Base-by-base conservation (phyloP, 2,888 invertebrate genomes). In the Omphaloscelis lunosa region DNA sequence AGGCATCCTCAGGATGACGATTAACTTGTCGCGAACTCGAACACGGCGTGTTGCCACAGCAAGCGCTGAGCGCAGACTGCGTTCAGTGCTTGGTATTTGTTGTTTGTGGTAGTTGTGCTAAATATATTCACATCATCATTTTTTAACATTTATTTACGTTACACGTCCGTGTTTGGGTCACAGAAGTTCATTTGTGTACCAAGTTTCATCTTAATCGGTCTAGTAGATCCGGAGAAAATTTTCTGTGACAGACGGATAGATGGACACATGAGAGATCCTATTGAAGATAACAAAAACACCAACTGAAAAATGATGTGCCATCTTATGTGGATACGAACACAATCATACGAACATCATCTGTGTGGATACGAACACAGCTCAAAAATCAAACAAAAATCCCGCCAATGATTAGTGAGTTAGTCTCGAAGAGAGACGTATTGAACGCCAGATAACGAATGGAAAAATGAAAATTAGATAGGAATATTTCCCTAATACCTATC, bases 351-450 rank as follows among this genome's bases (percentile, higher is more conserved):
- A n/a, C n/a, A n/a, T n/a, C n/a, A n/a, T n/a, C n/a, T 17, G 1
- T 48, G 11, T 63, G n/a, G 15, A 39, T 27, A 48, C 20, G 8
- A 39, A 77, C 6, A 51, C 4, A 77, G 2, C 45, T 27, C 11
- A 34, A 79, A 78, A 23, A 39, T 23, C 20, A 17, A 29, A 12
- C 45, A 48, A 67, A 67, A 23, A 66, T 79, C 27, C 45, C 20
- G 27, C 5, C 12, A 15, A 17, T 79, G 53, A 67, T 79, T 67
- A 68, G 48, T 23, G 17, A 48, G 3, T 39, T 48, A 45, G 12
- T 67, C 67, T 27, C 68, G 56, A 66, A 79, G 45, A 48, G 34
- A 80, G 41, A 51, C 39, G 5, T 39, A 48, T 71, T 72, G 6
- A 63, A n/a, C 41, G 3, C 27, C 17, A 27, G 45, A 62, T 48